Percentiles rank a stretch among this genome's conserved stretches.
phyloP scores from a whole-genome alignment of 2,888 invertebrate genomes.

The Caenorhabditis auriculariae region DNA sequence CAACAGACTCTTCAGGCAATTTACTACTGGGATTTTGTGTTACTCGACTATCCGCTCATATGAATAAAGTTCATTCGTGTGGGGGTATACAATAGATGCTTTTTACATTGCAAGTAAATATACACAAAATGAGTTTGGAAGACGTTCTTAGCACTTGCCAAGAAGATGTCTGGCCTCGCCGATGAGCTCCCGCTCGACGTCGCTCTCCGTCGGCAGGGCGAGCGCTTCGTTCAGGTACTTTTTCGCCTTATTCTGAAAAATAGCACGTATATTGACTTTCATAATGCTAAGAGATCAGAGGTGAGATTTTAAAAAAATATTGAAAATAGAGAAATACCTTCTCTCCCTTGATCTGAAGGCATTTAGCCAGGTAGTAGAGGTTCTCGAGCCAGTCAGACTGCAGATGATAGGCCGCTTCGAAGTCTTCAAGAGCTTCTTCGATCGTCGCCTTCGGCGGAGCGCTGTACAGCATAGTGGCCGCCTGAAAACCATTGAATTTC shows the following conservation, averaged over 20 bases:
- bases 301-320: background rate
- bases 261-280: no score
- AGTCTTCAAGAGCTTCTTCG: slow-evolving; percentile 50
- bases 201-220: slow-evolving; percentile 21
- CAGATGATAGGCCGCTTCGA: slow-evolving; percentile 59
- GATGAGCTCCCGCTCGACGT: slow-evolving; percentile 30
- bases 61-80: no score
- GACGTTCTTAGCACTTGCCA: slow-evolving; percentile 31
- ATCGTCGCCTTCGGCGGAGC: slow-evolving; percentile 46
- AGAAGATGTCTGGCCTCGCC: slow-evolving; percentile 35
- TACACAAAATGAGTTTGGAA: background rate
- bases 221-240: slow-evolving; percentile 36
- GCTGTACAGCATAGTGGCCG: slow-evolving; percentile 42
- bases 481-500: slow-evolving; percentile 20
- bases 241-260: slow-evolving; percentile 35
- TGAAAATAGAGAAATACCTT: slow-evolving; percentile 17
- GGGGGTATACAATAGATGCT: no score
- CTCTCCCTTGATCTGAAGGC: slow-evolving; percentile 50
- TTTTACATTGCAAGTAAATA: no score
- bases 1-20: no score
- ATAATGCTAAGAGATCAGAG: background rate
- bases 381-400: slow-evolving; percentile 67
- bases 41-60: no score
- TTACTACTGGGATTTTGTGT: no score
- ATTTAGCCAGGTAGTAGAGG: slow-evolving; percentile 65